phyloP scores from a whole-genome alignment of 2,888 invertebrate genomes.

The Tetheella fluctuosa region DNA sequence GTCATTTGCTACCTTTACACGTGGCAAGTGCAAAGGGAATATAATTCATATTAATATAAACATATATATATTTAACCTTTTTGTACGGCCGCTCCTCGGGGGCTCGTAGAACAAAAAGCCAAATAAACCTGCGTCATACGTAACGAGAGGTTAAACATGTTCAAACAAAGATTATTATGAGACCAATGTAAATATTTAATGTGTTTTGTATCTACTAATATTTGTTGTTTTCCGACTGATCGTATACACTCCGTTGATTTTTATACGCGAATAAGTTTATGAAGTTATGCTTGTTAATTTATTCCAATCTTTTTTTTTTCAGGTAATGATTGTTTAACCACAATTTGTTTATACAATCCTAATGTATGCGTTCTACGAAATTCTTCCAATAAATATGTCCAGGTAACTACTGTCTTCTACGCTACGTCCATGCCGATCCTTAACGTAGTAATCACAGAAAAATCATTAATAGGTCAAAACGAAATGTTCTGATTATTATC shows the following conservation, averaged over 20 bases:
- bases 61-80: conserved; percentile 8
- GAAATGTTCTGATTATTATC: too few relatives aligned
- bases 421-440: too few relatives aligned
- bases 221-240: not conserved
- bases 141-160: conserved; percentile 6
- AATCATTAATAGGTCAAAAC: too few relatives aligned
- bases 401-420: too few relatives aligned
- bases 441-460: too few relatives aligned
- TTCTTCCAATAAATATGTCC: too few relatives aligned
- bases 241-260: not conserved
- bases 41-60: conserved; percentile 8
- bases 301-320: too few relatives aligned
- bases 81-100: conserved; percentile 7
- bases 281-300: not conserved
- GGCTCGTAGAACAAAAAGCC: conserved; percentile 9
- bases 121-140: conserved; percentile 2
- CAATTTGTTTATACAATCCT: too few relatives aligned
- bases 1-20: not conserved
- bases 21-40: conserved; percentile 7
- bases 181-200: conserved; percentile 3
- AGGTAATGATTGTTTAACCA: too few relatives aligned
- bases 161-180: conserved; percentile 8
- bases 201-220: not conserved
- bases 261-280: not conserved
- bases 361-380: too few relatives aligned